Conservation (phyloP, 2,888 invertebrate species). For the Cremastinae sp. region DNA sequence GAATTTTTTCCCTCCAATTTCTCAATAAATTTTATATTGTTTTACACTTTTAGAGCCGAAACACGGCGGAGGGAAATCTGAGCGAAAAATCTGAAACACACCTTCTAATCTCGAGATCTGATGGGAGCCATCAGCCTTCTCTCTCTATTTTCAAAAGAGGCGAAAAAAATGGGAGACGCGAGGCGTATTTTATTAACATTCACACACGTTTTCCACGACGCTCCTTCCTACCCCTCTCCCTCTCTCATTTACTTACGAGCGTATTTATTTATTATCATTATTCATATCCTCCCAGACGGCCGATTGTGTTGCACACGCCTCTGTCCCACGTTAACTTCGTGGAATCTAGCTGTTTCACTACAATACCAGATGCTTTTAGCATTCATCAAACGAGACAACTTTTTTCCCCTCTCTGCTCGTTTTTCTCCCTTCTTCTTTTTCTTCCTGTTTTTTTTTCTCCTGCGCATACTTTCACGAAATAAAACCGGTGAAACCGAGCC, state of each 20-base stretch:
- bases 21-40: background rate
- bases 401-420: constrained; percentile 25
- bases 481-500: constrained; percentile 25
- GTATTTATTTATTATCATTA: constrained; percentile 52
- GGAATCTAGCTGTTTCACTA: constrained; percentile 56
- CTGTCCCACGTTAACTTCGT: constrained; percentile 53
- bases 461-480: constrained; percentile 32
- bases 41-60: background rate
- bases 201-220: constrained; percentile 67
- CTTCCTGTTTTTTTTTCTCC: constrained; percentile 19
- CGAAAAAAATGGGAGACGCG: constrained; percentile 58
- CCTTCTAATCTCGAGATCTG: constrained; percentile 37
- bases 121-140: constrained; percentile 67
- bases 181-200: constrained; percentile 70
- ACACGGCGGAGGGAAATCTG: background rate
- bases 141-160: constrained; percentile 34
- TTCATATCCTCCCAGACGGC: constrained; percentile 53
- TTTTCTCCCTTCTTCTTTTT: constrained; percentile 29
- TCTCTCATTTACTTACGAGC: constrained; percentile 43
- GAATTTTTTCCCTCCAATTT: background rate
- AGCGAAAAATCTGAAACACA: constrained; percentile 18
- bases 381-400: constrained; percentile 53
- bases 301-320: constrained; percentile 55
- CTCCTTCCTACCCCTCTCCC: constrained; percentile 65
- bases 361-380: constrained; percentile 46